phyloP scores from a whole-genome alignment of 2,113 vertebrate species.

The Sturnira hondurensis region DNA sequence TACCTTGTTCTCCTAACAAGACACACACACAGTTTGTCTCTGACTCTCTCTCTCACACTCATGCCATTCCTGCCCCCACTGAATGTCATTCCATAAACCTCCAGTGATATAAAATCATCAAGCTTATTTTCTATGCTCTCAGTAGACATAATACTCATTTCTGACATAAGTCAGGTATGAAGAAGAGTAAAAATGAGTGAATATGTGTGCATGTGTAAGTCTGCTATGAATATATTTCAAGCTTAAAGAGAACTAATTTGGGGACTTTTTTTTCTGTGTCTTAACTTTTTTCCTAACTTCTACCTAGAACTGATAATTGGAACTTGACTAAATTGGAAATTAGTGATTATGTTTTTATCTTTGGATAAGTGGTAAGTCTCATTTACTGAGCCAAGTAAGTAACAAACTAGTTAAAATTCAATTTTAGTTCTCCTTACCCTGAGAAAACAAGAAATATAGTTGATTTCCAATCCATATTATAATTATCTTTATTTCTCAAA shows the following conservation, averaged over 20 bases:
- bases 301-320: neutral
- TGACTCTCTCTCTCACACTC: neutral
- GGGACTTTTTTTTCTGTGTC: neutral
- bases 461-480: neutral
- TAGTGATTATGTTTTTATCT: constrained; percentile 2
- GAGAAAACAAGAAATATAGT: constrained; percentile 8
- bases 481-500: neutral
- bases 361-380: neutral
- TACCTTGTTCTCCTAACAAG: neutral
- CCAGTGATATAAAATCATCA: neutral
- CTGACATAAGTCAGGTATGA: neutral
- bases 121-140: neutral
- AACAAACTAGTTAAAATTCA: constrained; percentile 34
- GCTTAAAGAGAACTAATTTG: neutral
- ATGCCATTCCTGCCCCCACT: neutral
- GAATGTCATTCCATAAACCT: neutral
- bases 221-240: constrained; percentile 18
- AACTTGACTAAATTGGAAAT: constrained; percentile 27
- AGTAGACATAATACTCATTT: constrained; percentile 12
- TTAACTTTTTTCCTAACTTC: neutral
- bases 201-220: neutral
- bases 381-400: constrained; percentile 31
- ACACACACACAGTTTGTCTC: no score
- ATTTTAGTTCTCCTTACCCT: neutral
- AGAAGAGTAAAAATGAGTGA: neutral